Base-by-base conservation (phyloP, 2,888 invertebrate species). In the Eubasilissa splendida region DNA sequence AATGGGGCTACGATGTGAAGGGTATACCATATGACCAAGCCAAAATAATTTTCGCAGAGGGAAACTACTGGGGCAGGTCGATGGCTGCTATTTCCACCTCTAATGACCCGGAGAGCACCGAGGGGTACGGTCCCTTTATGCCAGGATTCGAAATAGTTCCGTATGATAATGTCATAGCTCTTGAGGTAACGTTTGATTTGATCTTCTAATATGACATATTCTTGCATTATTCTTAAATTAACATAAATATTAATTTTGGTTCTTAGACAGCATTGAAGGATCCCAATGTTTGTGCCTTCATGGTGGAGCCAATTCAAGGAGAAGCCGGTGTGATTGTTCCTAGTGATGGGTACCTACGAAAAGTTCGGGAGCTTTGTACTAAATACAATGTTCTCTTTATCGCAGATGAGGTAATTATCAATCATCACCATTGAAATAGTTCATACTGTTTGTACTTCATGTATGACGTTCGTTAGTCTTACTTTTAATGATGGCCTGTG, bases 261-360 rank as follows among this genome's bases (percentile, higher is more conserved):
- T 77, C 56, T 53, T 76, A 90, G 93, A 89, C 90, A 86, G 91
- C 91, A 2, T 86, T 93, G 2, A 88, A 92, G 84, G 93, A 96
- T 86, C 93, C 94, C 0, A 89, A 91, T 83, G 93, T 95, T 5
- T 94, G 94, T 85, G 96, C 94, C 0, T 96, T 95, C 86, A 96
- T 96, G 96, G 93, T 96, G 77, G 96, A 96, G 87, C 96, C 96
- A 0, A 95, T 96, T 84, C 96, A 96, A 88, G 96, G 96, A 3
- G 96, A 96, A 88, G 96, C 95, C 42, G 96, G 96, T 10, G 95
- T 96, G 9, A 90, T 94, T 5, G 93, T 96, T 3, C 96, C 96
- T 0, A 87, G 91, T 86, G 90, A 91, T 4, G 95, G 95, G 0
- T 96, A 96, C 86, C 88, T 96, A 81, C 91, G 89, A 86, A 92